These are phyloP conservation scores for Ridgeia piscesae DNA, from an alignment of 1,140 invertebrate species.

Conservation along the genomic window DNA sequence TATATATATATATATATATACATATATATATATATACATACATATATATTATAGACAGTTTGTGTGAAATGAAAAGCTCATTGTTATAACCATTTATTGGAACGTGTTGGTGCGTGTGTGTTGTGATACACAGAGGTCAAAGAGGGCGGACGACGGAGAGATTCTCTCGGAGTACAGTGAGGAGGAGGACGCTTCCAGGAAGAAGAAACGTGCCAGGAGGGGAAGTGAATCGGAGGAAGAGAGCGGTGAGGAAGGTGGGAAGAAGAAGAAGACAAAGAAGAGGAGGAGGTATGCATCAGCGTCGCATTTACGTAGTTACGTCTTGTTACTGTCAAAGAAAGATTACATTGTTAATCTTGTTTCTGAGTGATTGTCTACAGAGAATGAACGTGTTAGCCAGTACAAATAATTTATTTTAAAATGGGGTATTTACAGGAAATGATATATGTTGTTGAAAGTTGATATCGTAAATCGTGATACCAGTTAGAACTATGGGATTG, in stretches of 20 bases:
- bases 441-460: not conserved
- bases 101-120: not conserved
- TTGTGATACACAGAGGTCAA: conserved; percentile 50
- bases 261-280: conserved; percentile 50
- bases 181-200: conserved; percentile 38
- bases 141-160: conserved; percentile 30
- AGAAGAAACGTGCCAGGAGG: conserved; percentile 44
- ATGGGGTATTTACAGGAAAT: not conserved
- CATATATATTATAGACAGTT: no score
- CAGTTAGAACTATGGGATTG: not conserved
- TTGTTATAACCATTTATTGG: no score
- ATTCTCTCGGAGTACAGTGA: conserved; percentile 26
- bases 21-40: no score
- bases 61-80: no score
- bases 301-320: not conserved
- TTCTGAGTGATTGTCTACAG: not conserved
- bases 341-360: not conserved
- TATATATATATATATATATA: no score
- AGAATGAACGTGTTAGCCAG: not conserved
- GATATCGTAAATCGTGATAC: not conserved
- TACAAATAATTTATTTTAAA: not conserved
- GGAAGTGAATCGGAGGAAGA: conserved; percentile 24
- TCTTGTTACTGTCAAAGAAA: not conserved
- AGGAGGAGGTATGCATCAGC: conserved; percentile 35
- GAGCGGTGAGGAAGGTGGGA: conserved; percentile 33